Evolutionary conservation across 2,888 invertebrate genomes (phyloP).

Genomic region (Venustoraphidia nigricollis): DNA sequence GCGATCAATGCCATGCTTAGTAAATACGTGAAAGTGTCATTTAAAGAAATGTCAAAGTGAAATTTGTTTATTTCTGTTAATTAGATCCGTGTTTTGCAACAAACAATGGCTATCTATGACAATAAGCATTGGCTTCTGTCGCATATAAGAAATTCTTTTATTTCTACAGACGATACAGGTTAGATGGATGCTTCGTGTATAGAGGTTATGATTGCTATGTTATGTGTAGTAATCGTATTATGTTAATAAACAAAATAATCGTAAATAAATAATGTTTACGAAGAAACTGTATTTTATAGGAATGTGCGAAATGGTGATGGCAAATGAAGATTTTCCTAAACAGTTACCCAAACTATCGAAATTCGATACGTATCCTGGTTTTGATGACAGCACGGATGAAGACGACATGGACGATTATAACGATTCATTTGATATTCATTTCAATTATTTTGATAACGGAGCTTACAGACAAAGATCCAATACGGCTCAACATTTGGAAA

Average conservation of each 20-base stretch:
- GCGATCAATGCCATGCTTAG: too few relatives aligned
- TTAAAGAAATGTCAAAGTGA: too few relatives aligned
- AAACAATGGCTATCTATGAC: slow-evolving; percentile 83
- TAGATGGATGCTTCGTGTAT: slow-evolving; percentile 1
- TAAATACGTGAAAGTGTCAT: too few relatives aligned
- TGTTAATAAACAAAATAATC: not conserved
- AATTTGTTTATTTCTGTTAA: too few relatives aligned
- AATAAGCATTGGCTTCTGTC: slow-evolving; percentile 85
- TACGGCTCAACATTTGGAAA: slow-evolving; percentile 77
- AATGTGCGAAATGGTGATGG: slow-evolving; percentile 84
- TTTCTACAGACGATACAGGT: slow-evolving; percentile 83
- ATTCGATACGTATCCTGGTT: slow-evolving; percentile 57
- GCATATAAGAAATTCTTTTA: slow-evolving; percentile 86
- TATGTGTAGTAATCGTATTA: not conserved
- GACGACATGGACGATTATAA: slow-evolving; percentile 52
- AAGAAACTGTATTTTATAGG: slow-evolving; percentile 27
- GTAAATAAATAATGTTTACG: not conserved
- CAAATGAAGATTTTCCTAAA: slow-evolving; percentile 63
- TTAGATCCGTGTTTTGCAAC: too few relatives aligned
- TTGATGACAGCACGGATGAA: slow-evolving; percentile 62
- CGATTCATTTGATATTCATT: slow-evolving; percentile 66
- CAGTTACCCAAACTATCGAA: slow-evolving; percentile 34
- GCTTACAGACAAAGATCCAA: slow-evolving; percentile 62
- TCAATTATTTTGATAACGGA: slow-evolving; percentile 41
- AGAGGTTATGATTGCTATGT: slow-evolving; percentile 1